Base-by-base conservation (phyloP, 2,888 invertebrate genomes). In the Tinea trinotella region DNA sequence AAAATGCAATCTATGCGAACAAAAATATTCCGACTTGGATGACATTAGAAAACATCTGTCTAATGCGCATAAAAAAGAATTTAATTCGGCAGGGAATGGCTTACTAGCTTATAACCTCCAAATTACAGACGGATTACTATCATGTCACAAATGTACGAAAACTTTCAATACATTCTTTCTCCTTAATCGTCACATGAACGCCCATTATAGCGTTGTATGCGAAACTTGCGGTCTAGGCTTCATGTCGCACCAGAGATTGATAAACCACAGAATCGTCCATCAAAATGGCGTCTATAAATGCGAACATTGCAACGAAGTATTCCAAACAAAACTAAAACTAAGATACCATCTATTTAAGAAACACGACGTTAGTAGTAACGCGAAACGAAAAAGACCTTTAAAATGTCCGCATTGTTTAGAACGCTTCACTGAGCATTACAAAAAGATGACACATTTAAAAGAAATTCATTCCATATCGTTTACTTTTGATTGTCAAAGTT, bases 361-460 rank as follows among this genome's bases (percentile, higher is more conserved):
- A 49, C 84, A 85, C 20, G 82, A 82, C 60, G 65, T 74, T 0
- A 65, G 68, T n/a, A 65, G 68, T 0, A 81, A 82, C 54, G 59
- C 70, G 0, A 83, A 82, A 58, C 78, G 76, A 44, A 68, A 70
- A 10, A 81, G 76, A 24, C 84, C 82, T 0, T 55, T 83, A 3
- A 84, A 83, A 66, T 85, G 85, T 56, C 76, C 84, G 0, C 83
- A 80, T 55, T 85, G 85, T 35, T 67, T 80, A 55, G 82, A 85
- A 59, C 61, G 85, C 6, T 85, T 85, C 52, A 66, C 83, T 0
- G 83, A 83, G 57, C 83, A 85, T 56, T 85, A 85, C 49, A 68
- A 68, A 1, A 83, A 83, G 56, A 83, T 85, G 83, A 78, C 76
- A 1, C 85, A 85, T 57, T 60, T 85, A 54, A 81, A 73, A 57